These are phyloP conservation scores for Parnassius mnemosyne DNA, from an alignment of 2,888 invertebrate species.

Conservation along the genomic window DNA sequence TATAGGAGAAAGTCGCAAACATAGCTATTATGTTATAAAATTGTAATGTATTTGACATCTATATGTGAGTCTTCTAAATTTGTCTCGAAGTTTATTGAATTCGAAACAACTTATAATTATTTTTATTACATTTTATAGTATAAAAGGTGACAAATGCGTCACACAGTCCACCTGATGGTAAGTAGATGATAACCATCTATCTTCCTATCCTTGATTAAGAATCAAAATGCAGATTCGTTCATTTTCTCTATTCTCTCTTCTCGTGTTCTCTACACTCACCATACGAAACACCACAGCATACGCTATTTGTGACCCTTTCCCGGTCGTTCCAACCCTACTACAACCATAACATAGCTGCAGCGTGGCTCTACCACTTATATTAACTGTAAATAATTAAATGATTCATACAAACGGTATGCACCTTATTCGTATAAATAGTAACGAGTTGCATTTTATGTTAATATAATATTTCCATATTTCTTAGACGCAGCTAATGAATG, in stretches of 20 bases:
- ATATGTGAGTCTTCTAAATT: slow-evolving; percentile 30
- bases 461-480: slow-evolving; percentile 13
- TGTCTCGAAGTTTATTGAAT: slow-evolving; percentile 14
- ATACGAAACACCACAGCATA: no score
- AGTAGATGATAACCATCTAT: no score
- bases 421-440: slow-evolving; percentile 5
- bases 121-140: not conserved
- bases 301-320: no score
- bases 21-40: slow-evolving; percentile 21
- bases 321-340: no score
- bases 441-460: slow-evolving; percentile 6
- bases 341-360: no score
- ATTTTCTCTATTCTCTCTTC: not conserved
- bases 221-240: no score
- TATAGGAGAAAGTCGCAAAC: no score
- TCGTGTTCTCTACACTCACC: no score
- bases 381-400: not conserved
- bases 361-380: no score
- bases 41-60: slow-evolving; percentile 29
- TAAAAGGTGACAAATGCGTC: no score
- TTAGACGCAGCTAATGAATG: slow-evolving; percentile 16
- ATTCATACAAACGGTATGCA: not conserved
- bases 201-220: no score
- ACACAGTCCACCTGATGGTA: no score
- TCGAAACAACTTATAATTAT: slow-evolving; percentile 8